Percentiles rank a stretch among this genome's conserved stretches.
Evolutionary conservation across 2,797 vertebrate genomes (phyloP).

Genomic region (Crocodylus rhombifer): DNA sequence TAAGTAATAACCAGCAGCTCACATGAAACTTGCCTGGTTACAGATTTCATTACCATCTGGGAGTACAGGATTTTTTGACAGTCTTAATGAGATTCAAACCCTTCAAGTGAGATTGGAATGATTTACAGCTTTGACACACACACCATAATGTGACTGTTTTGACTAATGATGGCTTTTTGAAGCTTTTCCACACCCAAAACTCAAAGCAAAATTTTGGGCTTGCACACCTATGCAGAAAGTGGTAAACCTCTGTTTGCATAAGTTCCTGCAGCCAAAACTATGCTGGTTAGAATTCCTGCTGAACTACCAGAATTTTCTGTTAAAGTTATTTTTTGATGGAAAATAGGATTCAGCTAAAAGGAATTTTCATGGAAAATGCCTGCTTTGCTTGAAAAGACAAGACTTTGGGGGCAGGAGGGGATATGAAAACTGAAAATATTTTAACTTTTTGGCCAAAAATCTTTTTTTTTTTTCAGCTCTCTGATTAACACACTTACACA

Average conservation of each 20-base stretch:
- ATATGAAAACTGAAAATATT: neutral
- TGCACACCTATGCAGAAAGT: fast-evolving
- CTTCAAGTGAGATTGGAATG: neutral
- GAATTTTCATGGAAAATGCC: neutral
- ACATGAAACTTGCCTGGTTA: fast-evolving
- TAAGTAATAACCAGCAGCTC: neutral
- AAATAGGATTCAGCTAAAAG: neutral
- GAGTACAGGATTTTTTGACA: neutral
- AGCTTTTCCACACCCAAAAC: neutral
- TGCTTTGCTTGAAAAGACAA: neutral
- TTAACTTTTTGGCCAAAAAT: neutral
- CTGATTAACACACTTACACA: neutral
- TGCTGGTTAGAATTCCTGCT: neutral
- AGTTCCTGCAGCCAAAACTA: neutral
- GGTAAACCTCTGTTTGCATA: neutral
- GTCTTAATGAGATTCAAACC: neutral
- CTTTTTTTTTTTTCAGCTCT: neutral
- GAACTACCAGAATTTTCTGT: neutral
- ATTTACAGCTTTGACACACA: neutral
- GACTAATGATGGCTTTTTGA: neutral
- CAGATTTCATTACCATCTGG: neutral
- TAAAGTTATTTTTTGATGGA: neutral
- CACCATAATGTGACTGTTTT: neutral
- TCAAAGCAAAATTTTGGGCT: neutral
- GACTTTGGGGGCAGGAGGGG: neutral